A percentile compares a stretch with the other conserved stretches of the same genome.
Evolutionary conservation across 1,140 invertebrate genomes (phyloP).

Genomic region (Sycophila sp.): DNA sequence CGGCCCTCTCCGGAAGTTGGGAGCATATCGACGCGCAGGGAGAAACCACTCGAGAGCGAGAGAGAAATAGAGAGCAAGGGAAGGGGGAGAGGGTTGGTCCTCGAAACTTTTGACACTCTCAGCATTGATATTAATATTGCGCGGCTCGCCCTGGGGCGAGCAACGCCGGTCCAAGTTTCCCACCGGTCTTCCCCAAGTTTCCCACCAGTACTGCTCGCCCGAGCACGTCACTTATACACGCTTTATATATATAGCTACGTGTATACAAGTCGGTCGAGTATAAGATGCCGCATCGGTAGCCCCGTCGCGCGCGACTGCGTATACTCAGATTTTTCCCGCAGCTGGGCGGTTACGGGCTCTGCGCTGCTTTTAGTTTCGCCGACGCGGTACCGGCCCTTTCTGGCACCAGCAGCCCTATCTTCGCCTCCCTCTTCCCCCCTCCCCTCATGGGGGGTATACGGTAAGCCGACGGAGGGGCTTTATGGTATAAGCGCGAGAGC

Average conservation of each 20-base stretch:
- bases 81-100: background rate
- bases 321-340: too few species aligned
- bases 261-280: too few species aligned
- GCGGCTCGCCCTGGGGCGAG: conserved; percentile 25
- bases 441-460: too few species aligned
- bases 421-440: too few species aligned
- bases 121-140: conserved; percentile 54
- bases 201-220: background rate
- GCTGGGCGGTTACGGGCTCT: too few species aligned
- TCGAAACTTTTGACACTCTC: conserved; percentile 50
- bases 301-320: too few species aligned
- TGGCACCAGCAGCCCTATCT: too few species aligned
- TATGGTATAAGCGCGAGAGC: background rate
- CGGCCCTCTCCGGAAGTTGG: background rate
- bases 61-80: background rate
- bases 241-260: too few species aligned
- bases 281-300: too few species aligned
- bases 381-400: background rate
- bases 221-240: background rate
- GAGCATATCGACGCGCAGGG: conserved; percentile 3
- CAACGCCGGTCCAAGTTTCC: conserved; percentile 30
- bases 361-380: background rate
- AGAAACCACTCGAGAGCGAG: background rate
- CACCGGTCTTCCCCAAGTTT: conserved; percentile 3
- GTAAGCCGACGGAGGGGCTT: too few species aligned